Base-by-base conservation (phyloP, 92 coral and sea anemone species). In the Palythoa caribaeorum region DNA sequence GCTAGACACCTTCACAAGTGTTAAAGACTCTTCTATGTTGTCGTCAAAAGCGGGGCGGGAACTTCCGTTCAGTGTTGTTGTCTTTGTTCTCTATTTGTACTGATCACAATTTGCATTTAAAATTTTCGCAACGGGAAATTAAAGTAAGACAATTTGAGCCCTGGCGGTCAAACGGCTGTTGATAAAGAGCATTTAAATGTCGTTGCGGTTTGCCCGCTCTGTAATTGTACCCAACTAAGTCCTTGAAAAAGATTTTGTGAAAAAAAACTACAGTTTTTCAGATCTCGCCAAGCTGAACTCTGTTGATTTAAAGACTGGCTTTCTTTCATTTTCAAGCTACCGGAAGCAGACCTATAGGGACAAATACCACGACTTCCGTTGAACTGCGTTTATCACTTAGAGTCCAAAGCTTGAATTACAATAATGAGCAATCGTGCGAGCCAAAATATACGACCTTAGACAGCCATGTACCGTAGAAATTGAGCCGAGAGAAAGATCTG, bases 31-130 rank as follows among this genome's bases (percentile, higher is more conserved):
- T 94, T 95, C 94, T 91, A 94, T 88, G 78, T 92, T 95, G 98
- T 93, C 98, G 92, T 83, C 98, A 86, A 93, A 85, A 87, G 72
- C 94, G 88, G 94, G 98, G 98, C 79, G 98, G 95, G 98, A 88
- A 95, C 98, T 89, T 95, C 98, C 98, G 98, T 83, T 88, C 87
- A 83, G 93, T 90, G 92, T 92, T 89, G 93, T 80, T 89, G 86
- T 88, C 89, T 94, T 95, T 95, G 98, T 95, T 92, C 85, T 78
- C 65, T 95, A 94, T 95, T 95, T 95, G 95, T 93, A 90, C 84
- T 89, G 94, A 80, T 83, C 90, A 52, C 87, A 81, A 95, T 93
- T 95, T 93, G 96, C 94, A 95, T 95, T 91, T 93, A 91, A 95
- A 93, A 93, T 93, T 92, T 90, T 89, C 96, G 89, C 90, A 92